Base-by-base conservation (phyloP, 2,113 vertebrate genomes). In the Irena cyanogastra region DNA sequence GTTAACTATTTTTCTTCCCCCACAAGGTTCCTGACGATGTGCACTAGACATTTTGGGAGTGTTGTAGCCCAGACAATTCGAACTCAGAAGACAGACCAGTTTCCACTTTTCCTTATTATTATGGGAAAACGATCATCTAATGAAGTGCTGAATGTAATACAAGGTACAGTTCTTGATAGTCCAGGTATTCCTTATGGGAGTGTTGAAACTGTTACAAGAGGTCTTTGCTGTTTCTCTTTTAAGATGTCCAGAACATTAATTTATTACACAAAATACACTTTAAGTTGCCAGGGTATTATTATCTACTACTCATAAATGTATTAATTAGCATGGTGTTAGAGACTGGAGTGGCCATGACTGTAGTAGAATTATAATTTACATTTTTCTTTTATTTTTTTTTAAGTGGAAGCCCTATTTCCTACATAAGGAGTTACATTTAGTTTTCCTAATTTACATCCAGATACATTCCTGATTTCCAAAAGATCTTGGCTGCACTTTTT, bases 101-200 rank as follows among this genome's bases (percentile, higher is more conserved):
- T 99, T 97, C 99, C 99, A 80, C 98, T 99, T 94, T 99, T 99
- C 93, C 98, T 99, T 83, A 99, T 99, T 95, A 99, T 99, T 96
- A 99, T 99, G 99, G 99, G 99, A 60, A 99, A 99, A 94, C 97
- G 99, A 96, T 99, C 99, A n/a, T 99, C 99, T 89, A 99, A 99
- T 68, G 99, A 99, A 98, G 99, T 99, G 85, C 97, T 99, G 98
- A 99, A 99, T 97, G 99, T 99, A 97, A 99, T 99, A 98, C 99
- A 99, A 99, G 99, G 99, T 99, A 98, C 17, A 14, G 47, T 84
- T 68, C 53, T 69, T 83, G 66, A 7, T 70, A 11, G 26, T 93
- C 3, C 10, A 49, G 37, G 2, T 31, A 35, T 68, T 88, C 35
- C 26, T 63, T 70, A 10, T 5, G 3, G 47, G n/a, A 45, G 6